Evolutionary conservation across 2,797 vertebrate species (phyloP).

Genomic region (Ambastaia sidthimunki): DNA sequence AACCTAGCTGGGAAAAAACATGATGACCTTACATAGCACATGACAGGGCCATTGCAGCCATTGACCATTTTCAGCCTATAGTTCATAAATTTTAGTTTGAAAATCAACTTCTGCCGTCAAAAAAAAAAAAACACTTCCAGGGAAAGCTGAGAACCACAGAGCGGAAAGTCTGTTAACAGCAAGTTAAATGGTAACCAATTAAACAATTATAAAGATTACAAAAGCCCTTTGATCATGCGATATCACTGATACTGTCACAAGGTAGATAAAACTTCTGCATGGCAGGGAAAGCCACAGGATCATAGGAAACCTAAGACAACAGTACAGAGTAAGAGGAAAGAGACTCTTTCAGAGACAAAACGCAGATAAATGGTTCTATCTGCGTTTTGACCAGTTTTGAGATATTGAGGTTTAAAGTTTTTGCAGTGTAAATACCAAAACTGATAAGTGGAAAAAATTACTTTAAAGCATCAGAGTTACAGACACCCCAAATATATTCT

Average conservation of each 20-base stretch:
- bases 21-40: neutral
- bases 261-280: neutral
- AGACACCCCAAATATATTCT: too few relatives aligned
- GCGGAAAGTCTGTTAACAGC: neutral
- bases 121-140: conserved; percentile 31
- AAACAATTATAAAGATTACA: conserved; percentile 7
- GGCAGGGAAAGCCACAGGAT: neutral
- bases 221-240: conserved; percentile 20
- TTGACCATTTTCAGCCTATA: neutral
- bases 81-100: neutral
- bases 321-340: neutral
- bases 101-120: conserved; percentile 3
- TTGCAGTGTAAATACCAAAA: too few relatives aligned
- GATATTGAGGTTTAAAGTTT: too few relatives aligned
- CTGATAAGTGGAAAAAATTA: too few relatives aligned
- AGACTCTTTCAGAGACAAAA: too few relatives aligned
- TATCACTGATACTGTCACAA: conserved; percentile 2
- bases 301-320: conserved; percentile 3
- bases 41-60: too few relatives aligned
- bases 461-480: too few relatives aligned
- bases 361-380: too few relatives aligned
- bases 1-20: too few relatives aligned
- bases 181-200: neutral
- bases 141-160: neutral
- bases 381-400: too few relatives aligned